A percentile compares a stretch with the other conserved stretches of the same genome.
These are phyloP conservation scores for Myrmecobius fasciatus DNA, from an alignment of 2,113 vertebrate genomes.

Conservation along the genomic window DNA sequence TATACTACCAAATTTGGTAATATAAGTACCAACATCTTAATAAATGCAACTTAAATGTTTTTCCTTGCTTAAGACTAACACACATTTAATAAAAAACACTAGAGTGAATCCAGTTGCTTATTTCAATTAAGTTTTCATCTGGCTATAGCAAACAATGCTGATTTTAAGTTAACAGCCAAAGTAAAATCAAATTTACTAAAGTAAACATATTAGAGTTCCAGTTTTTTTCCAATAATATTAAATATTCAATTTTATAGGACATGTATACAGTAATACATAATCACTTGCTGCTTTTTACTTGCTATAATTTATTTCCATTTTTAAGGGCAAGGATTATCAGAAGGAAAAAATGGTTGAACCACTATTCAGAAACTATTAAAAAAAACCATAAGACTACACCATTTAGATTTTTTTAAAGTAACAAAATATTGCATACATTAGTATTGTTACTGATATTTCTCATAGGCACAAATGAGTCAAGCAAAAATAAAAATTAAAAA, in stretches of 20 bases:
- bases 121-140: conserved; percentile 57
- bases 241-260: conserved; percentile 25
- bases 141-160: conserved; percentile 9
- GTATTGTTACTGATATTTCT: conserved; percentile 26
- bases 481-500: conserved; percentile 48
- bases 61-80: conserved; percentile 53
- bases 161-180: conserved; percentile 23
- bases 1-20: conserved; percentile 59
- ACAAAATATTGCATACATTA: not conserved
- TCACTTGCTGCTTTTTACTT: not conserved
- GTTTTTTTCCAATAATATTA: conserved; percentile 4
- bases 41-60: conserved; percentile 17
- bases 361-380: conserved; percentile 7
- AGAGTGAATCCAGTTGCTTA: conserved; percentile 45
- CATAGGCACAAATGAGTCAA: conserved; percentile 67
- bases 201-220: not conserved
- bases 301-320: not conserved
- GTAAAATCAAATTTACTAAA: not conserved
- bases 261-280: not conserved
- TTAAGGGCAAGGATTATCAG: conserved; percentile 21
- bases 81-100: conserved; percentile 50
- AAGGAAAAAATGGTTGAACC: conserved; percentile 26
- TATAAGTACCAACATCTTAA: conserved; percentile 26
- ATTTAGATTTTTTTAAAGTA: conserved; percentile 1
- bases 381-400: rapidly evolving